Base-by-base conservation (phyloP, 1,140 invertebrate species). In the Matsumurasca onukii region DNA sequence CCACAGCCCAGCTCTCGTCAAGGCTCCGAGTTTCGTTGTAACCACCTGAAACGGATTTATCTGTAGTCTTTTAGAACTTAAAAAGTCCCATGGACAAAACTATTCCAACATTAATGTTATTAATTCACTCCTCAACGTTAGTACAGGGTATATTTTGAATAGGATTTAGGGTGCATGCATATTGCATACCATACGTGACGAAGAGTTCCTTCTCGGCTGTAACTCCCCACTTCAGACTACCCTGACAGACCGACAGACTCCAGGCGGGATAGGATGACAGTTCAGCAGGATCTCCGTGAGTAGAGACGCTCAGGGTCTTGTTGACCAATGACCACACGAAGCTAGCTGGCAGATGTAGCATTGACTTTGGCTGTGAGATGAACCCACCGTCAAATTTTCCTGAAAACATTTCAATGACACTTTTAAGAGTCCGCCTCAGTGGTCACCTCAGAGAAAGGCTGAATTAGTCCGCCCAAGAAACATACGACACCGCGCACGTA, bases 331-430 rank as follows among this genome's bases (percentile, higher is more conserved):
- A 27, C 55, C 55, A 59, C 55, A 29, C 25, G 5, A 59, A 13
- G 24, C 55, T 59, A n/a, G 55, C 55, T 27, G 55, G 55, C 22
- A 59, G 22, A 25, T 27, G 22, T 13, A 59, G 24, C 25, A 59
- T 13, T 13, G 55, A 59, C 55, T 29, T 25, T 3, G 55, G 22
- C 55, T 59, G 55, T 2, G 25, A 13, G 9, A 59, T 24, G 24
- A 59, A 59, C 22, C 55, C 55, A 27, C 55, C 55, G 30, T 59
- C 55, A 27, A 59, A 59, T 27, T 59, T 59, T 13, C 55, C 55
- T 59, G 49, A 3, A 5, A 39, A 39, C 34, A 39, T 5, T 39
- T 39, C 34, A n/a, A n/a, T n/a, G n/a, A n/a, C n/a, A n/a, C n/a
- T n/a, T n/a, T n/a, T n/a, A n/a, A n/a, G n/a, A n/a, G n/a, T n/a